These are phyloP conservation scores for Caenorhabditis wallacei DNA, from an alignment of 2,888 invertebrate species.

Conservation along the genomic window DNA sequence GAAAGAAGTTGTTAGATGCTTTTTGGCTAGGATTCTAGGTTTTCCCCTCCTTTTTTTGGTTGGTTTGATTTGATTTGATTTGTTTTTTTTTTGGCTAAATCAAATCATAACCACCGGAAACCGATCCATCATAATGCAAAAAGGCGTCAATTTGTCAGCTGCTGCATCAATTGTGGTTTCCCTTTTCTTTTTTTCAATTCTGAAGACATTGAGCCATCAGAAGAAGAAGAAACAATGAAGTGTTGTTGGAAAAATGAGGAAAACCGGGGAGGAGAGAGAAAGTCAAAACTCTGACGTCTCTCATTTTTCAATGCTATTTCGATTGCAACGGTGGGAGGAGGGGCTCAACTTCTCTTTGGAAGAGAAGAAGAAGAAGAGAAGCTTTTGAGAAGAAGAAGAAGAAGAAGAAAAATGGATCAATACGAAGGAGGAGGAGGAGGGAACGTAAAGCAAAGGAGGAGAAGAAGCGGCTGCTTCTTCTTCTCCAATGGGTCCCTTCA, in stretches of 20 bases:
- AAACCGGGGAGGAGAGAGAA: constrained; percentile 11
- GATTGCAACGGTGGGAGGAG: background rate
- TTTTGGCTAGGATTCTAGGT: too few species aligned
- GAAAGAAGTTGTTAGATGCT: too few species aligned
- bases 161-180: background rate
- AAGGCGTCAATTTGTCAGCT: constrained; percentile 45
- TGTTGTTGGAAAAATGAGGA: constrained; percentile 16
- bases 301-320: constrained; percentile 1
- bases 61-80: background rate
- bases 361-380: constrained; percentile 35
- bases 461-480: background rate
- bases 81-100: background rate
- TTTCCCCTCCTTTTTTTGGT: too few species aligned
- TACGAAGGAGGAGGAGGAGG: constrained; percentile 18
- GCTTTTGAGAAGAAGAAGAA: constrained; percentile 36
- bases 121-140: constrained; percentile 38
- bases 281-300: constrained; percentile 21
- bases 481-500: background rate
- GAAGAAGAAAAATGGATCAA: constrained; percentile 15
- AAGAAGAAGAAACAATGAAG: constrained; percentile 30
- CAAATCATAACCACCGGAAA: constrained; percentile 35
- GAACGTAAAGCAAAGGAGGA: constrained; percentile 38
- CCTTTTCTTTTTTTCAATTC: background rate
- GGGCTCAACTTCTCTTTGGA: constrained; percentile 50
- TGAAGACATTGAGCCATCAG: background rate